Percentiles rank a stretch among this genome's conserved stretches.
phyloP scores from a whole-genome alignment of 2,888 invertebrate genomes.

The Melieria omissa region DNA sequence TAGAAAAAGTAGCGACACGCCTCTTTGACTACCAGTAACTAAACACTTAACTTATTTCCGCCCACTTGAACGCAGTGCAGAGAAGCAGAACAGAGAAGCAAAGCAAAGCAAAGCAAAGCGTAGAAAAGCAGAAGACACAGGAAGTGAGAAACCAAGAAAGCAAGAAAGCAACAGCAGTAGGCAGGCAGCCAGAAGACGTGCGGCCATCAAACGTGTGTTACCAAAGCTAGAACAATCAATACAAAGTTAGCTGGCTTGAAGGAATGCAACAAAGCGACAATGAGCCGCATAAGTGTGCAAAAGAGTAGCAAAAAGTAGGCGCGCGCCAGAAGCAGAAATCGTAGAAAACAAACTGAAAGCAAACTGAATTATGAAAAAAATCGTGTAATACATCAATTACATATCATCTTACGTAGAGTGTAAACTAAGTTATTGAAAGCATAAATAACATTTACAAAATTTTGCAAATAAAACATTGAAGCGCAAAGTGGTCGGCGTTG shows the following conservation, averaged over 20 bases:
- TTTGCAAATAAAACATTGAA: too few relatives aligned
- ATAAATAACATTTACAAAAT: neutral
- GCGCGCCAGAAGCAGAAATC: constrained; percentile 21
- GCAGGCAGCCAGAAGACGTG: too few relatives aligned
- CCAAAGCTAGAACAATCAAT: constrained; percentile 45
- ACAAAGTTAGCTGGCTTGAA: constrained; percentile 25
- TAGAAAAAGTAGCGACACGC: too few relatives aligned
- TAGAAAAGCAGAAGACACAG: too few relatives aligned
- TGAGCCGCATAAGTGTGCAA: neutral
- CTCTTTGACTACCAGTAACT: too few relatives aligned
- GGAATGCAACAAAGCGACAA: neutral
- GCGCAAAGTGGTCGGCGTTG: too few relatives aligned
- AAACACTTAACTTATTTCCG: too few relatives aligned
- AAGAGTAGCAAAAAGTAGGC: constrained; percentile 12
- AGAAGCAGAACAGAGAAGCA: too few relatives aligned
- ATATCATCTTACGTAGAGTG: constrained; percentile 63
- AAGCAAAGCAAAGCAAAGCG: too few relatives aligned
- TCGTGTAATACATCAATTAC: constrained; percentile 55
- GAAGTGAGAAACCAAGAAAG: too few relatives aligned
- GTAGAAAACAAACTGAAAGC: constrained; percentile 10
- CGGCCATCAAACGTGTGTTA: constrained; percentile 1
- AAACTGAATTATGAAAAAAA: constrained; percentile 15
- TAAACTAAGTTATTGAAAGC: constrained; percentile 26
- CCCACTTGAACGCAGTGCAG: too few relatives aligned
- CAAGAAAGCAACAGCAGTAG: too few relatives aligned